A percentile compares a stretch with the other conserved stretches of the same genome.
phyloP scores from a whole-genome alignment of 2,113 vertebrate genomes.

The Amblyopsis rosae region DNA sequence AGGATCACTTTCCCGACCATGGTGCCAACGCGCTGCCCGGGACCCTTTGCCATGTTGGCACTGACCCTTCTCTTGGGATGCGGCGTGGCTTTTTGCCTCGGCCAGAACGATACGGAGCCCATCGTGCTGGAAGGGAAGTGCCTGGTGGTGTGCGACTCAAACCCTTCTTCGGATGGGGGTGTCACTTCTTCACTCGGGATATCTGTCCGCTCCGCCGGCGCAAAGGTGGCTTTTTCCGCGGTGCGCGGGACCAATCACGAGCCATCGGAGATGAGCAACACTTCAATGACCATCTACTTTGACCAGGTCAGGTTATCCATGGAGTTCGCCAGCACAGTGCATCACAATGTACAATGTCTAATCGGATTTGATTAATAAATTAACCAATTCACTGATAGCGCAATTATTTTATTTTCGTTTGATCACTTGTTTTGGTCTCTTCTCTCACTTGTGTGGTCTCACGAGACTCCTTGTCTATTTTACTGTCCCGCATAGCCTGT shows the following conservation, averaged over 20 bases:
- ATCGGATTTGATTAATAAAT: too few species aligned
- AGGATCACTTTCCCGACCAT: conserved; percentile 77
- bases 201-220: conserved; percentile 94
- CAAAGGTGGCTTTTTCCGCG: conserved; percentile 97
- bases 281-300: conserved; percentile 99
- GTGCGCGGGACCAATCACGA: conserved; percentile 95
- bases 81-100: conserved; percentile 77
- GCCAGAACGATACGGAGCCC: conserved; percentile 96
- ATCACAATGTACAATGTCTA: background rate
- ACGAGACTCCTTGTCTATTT: background rate
- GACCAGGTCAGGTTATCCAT: conserved; percentile 86
- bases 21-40: conserved; percentile 76
- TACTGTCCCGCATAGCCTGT: too few species aligned
- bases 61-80: conserved; percentile 81
- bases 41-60: conserved; percentile 80
- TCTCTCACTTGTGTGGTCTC: too few species aligned
- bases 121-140: conserved; percentile 98
- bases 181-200: conserved; percentile 97
- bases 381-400: too few species aligned
- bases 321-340: background rate
- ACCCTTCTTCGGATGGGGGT: conserved; percentile 92
- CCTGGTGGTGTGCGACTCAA: conserved; percentile 97
- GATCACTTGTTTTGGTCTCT: background rate
- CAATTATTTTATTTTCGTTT: background rate
- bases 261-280: conserved; percentile 97